Evolutionary conservation across 2,113 vertebrate genomes (phyloP).

Genomic region (Okapia johnstoni): DNA sequence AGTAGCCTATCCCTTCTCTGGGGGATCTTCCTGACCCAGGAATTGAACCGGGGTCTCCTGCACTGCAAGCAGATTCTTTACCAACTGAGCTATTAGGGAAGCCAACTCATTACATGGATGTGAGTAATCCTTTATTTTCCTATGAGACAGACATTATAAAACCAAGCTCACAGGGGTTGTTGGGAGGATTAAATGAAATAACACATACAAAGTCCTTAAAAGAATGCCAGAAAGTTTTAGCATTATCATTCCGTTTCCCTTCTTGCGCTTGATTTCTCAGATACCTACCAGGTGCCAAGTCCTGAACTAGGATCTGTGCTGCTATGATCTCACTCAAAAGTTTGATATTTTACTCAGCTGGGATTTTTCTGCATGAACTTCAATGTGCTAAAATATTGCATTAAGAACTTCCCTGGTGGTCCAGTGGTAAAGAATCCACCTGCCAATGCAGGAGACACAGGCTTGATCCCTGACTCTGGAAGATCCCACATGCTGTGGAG

Average conservation of each 20-base stretch:
- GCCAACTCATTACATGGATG: not conserved
- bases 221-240: not conserved
- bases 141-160: not conserved
- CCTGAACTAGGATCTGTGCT: not conserved
- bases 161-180: not conserved
- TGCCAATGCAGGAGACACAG: not conserved
- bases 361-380: not conserved
- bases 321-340: not conserved
- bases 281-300: not conserved
- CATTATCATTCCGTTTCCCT: not conserved
- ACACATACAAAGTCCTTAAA: not conserved
- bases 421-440: not conserved
- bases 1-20: not conserved
- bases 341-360: not conserved
- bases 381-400: not conserved
- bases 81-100: not conserved
- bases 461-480: not conserved
- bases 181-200: not conserved
- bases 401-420: not conserved
- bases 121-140: not conserved
- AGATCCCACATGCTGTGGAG: not conserved
- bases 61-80: not conserved
- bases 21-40: not conserved
- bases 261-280: not conserved
- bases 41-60: rapidly evolving